Evolutionary conservation across 2,113 vertebrate species (phyloP).

Genomic region (Emberiza fucata): DNA sequence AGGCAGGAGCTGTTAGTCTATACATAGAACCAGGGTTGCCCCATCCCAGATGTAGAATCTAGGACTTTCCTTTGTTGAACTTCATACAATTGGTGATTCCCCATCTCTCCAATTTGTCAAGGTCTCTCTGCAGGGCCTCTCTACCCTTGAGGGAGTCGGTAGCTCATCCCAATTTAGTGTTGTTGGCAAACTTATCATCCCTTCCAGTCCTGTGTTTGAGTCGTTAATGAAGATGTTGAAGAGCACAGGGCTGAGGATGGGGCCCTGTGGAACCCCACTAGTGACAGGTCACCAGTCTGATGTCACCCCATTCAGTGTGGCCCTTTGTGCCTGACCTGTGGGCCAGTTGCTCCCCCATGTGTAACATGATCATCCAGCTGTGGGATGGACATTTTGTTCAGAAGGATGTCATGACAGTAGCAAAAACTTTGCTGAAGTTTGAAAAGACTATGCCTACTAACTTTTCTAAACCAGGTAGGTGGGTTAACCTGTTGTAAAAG

Average conservation of each 20-base stretch:
- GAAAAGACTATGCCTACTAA: background rate
- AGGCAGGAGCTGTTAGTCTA: background rate
- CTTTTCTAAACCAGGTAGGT: background rate
- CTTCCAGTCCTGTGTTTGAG: background rate
- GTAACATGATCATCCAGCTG: background rate
- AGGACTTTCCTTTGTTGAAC: background rate
- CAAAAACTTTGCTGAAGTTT: background rate
- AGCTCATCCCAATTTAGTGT: background rate
- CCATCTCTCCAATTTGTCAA: background rate
- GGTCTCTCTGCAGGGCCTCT: background rate
- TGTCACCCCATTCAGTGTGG: background rate
- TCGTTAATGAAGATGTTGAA: background rate
- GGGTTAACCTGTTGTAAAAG: background rate
- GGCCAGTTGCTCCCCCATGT: background rate
- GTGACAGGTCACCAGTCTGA: background rate
- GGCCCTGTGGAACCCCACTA: background rate
- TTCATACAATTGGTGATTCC: background rate
- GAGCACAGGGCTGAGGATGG: background rate
- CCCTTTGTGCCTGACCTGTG: too few relatives aligned
- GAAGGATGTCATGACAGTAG: background rate
- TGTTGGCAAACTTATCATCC: background rate
- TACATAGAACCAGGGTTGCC: background rate
- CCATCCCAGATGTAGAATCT: background rate
- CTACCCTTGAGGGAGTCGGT: fast-evolving
- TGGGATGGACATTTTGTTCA: background rate